Conservation (phyloP, 64 coral and sea anemone species). For the Anthopleura sola region DNA sequence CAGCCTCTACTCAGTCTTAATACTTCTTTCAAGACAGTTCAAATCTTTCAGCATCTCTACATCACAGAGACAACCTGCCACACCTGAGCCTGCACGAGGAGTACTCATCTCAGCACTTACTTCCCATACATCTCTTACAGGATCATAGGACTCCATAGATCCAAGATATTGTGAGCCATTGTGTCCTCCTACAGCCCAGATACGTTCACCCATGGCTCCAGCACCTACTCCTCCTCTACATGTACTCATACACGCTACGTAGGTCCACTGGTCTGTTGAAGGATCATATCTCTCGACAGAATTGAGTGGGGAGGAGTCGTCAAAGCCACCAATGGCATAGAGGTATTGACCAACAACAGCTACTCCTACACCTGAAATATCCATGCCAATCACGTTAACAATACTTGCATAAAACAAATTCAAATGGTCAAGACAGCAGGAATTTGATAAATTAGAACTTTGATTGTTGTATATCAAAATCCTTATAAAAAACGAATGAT, state of each 20-base stretch:
- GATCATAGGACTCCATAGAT: constrained; percentile 85
- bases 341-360: constrained; percentile 75
- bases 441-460: too few relatives aligned
- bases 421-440: too few relatives aligned
- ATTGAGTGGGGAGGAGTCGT: constrained; percentile 86
- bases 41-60: constrained; percentile 44
- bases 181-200: constrained; percentile 98
- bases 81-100: constrained; percentile 88
- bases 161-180: constrained; percentile 84
- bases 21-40: not conserved
- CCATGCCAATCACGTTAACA: not conserved
- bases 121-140: constrained; percentile 67
- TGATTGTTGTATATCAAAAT: too few relatives aligned
- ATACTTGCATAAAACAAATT: too few relatives aligned
- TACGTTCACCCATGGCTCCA: constrained; percentile 69
- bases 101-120: constrained; percentile 69
- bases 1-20: not conserved
- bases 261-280: constrained; percentile 63
- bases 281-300: constrained; percentile 88
- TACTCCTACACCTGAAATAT: constrained; percentile 80
- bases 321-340: constrained; percentile 98
- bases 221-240: constrained; percentile 91
- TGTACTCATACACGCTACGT: constrained; percentile 80
- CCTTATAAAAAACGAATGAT: too few relatives aligned
- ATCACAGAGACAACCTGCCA: constrained; percentile 77